Evolutionary conservation across 1,140 invertebrate species (phyloP).

Genomic region (Pogonomyrmex barbatus): DNA sequence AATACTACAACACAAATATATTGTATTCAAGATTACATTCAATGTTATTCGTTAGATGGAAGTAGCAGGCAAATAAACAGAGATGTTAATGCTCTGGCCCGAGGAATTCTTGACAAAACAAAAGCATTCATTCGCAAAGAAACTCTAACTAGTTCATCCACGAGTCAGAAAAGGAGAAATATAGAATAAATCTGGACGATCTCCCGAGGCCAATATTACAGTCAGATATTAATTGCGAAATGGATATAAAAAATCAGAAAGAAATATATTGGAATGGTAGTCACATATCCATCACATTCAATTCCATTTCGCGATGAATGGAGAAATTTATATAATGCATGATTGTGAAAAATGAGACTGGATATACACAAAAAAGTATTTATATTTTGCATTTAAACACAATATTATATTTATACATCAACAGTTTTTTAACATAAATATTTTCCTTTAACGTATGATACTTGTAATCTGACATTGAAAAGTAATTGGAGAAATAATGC

Average conservation of each 20-base stretch:
- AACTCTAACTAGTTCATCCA: conserved; percentile 25
- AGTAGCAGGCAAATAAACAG: conserved; percentile 35
- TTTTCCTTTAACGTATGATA: not conserved
- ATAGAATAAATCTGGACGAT: conserved; percentile 4
- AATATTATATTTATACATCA: conserved; percentile 3
- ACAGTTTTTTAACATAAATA: not conserved
- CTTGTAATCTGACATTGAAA: not conserved
- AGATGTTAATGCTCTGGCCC: conserved; percentile 20
- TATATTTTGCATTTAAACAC: not conserved
- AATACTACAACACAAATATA: conserved; percentile 3
- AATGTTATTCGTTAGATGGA: conserved; percentile 21
- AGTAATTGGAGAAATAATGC: not conserved
- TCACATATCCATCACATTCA: not conserved
- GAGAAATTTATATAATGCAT: not conserved
- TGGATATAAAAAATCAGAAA: conserved; percentile 5
- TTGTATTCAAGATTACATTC: conserved; percentile 37
- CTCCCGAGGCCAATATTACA: conserved; percentile 1
- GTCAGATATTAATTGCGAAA: conserved; percentile 23
- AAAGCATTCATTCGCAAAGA: conserved; percentile 32
- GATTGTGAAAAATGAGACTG: not conserved
- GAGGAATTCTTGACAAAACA: conserved; percentile 44
- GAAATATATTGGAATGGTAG: not conserved
- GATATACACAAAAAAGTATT: not conserved
- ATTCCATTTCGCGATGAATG: not conserved
- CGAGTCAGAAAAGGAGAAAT: not conserved